Evolutionary conservation across 2,113 vertebrate genomes (phyloP), one percentile per base, ranked within the genome.

Genomic region (Anser cygnoides): DNA sequence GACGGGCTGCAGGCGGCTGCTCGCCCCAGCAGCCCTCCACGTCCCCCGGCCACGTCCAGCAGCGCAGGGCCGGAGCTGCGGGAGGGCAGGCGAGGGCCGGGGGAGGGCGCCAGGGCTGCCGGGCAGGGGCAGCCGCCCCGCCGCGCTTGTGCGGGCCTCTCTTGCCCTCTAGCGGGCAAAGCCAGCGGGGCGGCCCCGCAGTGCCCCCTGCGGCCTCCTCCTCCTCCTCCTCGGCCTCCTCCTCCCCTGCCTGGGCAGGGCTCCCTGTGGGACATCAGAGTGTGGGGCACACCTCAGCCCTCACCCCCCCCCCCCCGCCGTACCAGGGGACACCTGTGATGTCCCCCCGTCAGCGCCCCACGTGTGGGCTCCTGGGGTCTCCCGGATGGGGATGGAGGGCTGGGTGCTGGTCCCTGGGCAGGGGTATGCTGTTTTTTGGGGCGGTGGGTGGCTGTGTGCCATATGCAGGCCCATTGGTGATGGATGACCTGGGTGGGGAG

Each of bases 91-190:
- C 20, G 46, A 49, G 46, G 46, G 46, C 46, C 46, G 46, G 49
- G 33, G 10, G 15, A 31, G 13, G 73, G 39, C 12, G 28, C 59
- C 35, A 25, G 49, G 62, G 78, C 78, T 5, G 59, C 41, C 49
- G 75, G 74, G 54, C 72, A 78, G 39, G 80, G 55, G 65, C 75
- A 93, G 84, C 75, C 66, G 61, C 91, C 91, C 91, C 67, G 61
- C 67, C 37, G 70, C 59, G 26, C 26, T 93, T 95, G 62, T 89
- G 85, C 86, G 85, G 92, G 94, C 52, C 92, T 92, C 94, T 95
- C 94, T 95, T 92, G 94, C 94, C 94, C 94, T 87, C 94, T 95
- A 95, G 94, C 92, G 94, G 94, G 85, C 92, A 85, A 93, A 95
- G 85, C 44, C 91, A 91, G 92, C 22, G 84, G 94, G 94, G 94